Percentiles rank a stretch among this genome's conserved stretches.
Evolutionary conservation across 2,797 vertebrate species (phyloP).

Genomic region (Acipenser oxyrinchus): DNA sequence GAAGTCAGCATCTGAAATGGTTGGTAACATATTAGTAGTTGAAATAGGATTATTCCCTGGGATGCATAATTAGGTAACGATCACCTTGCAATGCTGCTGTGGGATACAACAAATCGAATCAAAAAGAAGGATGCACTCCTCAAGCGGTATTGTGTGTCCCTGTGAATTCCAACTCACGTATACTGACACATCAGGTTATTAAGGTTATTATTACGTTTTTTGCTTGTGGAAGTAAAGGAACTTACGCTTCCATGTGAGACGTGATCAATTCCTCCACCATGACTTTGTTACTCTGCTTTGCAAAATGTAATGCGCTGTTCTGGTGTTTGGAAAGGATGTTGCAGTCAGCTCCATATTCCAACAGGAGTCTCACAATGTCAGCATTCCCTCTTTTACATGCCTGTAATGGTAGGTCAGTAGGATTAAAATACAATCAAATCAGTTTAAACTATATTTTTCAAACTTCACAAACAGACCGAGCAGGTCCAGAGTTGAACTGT

Average conservation of each 20-base stretch:
- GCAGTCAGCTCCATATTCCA: conserved; percentile 89
- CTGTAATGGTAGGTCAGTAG: conserved; percentile 41
- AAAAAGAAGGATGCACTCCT: neutral
- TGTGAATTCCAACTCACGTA: neutral
- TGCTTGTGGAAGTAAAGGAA: conserved; percentile 12
- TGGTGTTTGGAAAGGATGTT: conserved; percentile 90
- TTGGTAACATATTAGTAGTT: too few species aligned
- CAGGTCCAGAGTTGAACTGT: too few species aligned
- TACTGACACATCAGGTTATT: neutral
- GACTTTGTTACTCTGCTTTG: conserved; percentile 81
- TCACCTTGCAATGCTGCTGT: too few species aligned
- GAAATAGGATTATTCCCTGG: too few species aligned
- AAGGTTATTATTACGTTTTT: neutral
- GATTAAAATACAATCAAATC: neutral
- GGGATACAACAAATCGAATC: too few species aligned
- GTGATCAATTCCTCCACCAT: conserved; percentile 81
- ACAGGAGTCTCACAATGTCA: conserved; percentile 86
- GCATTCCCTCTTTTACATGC: conserved; percentile 90
- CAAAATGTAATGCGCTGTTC: conserved; percentile 78
- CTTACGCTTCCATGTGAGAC: conserved; percentile 82
- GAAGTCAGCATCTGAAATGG: too few species aligned
- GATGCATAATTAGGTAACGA: too few species aligned
- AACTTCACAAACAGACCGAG: too few species aligned
- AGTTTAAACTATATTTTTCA: neutral
- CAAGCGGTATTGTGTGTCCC: neutral